Percentiles rank a stretch among this genome's conserved stretches.
Conservation (phyloP, 1,140 invertebrate species). For the Drosophila watanabei region DNA sequence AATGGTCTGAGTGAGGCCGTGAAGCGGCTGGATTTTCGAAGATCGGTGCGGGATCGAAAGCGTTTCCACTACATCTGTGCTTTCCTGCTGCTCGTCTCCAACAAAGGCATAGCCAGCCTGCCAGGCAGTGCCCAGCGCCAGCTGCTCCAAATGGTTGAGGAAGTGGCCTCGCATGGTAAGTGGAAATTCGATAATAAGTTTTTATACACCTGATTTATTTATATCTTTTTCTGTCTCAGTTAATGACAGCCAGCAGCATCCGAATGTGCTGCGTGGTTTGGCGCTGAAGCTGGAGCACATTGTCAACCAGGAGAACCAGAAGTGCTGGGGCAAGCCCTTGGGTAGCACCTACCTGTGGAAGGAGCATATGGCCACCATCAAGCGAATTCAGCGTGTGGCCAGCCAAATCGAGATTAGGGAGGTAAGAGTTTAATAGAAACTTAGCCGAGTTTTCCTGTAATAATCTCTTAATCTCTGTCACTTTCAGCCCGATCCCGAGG, state of each 20-base stretch:
- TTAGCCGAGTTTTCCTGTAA: neutral
- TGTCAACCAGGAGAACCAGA: constrained; percentile 88
- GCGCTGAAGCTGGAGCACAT: constrained; percentile 91
- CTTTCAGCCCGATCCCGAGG: constrained; percentile 92
- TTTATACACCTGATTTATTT: no score
- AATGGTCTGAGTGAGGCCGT: constrained; percentile 98
- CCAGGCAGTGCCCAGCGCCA: constrained; percentile 97
- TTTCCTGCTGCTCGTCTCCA: constrained; percentile 94
- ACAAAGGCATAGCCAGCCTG: constrained; percentile 91
- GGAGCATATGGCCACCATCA: constrained; percentile 93
- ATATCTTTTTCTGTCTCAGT: constrained; percentile 86
- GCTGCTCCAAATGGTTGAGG: constrained; percentile 96
- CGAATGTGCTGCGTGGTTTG: constrained; percentile 92
- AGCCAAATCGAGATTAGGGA: constrained; percentile 92
- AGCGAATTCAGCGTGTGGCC: constrained; percentile 93
- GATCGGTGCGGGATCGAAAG: constrained; percentile 96
- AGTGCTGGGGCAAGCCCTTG: constrained; percentile 94
- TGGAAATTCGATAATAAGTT: constrained; percentile 86
- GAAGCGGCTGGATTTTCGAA: constrained; percentile 96
- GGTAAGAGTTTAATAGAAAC: constrained; percentile 84
- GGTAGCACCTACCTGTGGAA: constrained; percentile 96
- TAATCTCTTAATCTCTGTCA: neutral
- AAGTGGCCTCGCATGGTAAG: constrained; percentile 95
- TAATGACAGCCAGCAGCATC: constrained; percentile 94
- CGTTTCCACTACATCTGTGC: constrained; percentile 99